phyloP scores from a whole-genome alignment of 1,140 invertebrate species.

The Scaptomyza hsui region DNA sequence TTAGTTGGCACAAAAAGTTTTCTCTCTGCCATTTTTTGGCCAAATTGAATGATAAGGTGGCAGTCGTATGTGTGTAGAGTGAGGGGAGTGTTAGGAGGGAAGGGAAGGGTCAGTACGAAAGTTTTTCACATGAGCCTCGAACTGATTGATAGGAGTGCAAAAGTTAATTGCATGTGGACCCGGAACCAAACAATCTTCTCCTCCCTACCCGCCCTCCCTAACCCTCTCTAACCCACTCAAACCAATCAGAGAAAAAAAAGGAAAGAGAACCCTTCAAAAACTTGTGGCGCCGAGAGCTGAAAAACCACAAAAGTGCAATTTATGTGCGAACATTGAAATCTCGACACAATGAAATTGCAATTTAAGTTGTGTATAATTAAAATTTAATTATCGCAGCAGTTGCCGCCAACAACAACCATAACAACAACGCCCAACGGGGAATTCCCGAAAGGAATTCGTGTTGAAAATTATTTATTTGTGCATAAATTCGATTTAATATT shows the following conservation, averaged over 20 bases:
- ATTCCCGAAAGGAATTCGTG: slow-evolving; percentile 11
- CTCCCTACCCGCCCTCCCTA: no score
- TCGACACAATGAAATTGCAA: slow-evolving; percentile 67
- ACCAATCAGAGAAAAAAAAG: background rate
- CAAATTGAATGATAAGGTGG: slow-evolving; percentile 76
- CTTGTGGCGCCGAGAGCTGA: background rate
- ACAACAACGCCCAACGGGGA: slow-evolving; percentile 3
- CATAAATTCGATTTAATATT: slow-evolving; percentile 2
- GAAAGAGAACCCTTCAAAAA: background rate
- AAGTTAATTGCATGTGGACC: slow-evolving; percentile 71
- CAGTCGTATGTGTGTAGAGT: background rate
- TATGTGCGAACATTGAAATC: slow-evolving; percentile 52
- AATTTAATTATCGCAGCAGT: slow-evolving; percentile 66
- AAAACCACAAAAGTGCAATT: slow-evolving; percentile 69
- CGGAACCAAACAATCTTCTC: slow-evolving; percentile 1
- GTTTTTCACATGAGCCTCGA: slow-evolving; percentile 46
- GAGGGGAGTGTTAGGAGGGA: no score
- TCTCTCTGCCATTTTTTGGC: slow-evolving; percentile 25
- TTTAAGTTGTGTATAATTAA: slow-evolving; percentile 71
- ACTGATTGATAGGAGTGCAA: slow-evolving; percentile 76
- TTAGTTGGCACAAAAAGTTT: slow-evolving; percentile 75
- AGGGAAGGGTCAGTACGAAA: slow-evolving; percentile 55
- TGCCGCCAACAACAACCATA: slow-evolving; percentile 4
- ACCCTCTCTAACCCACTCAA: background rate
- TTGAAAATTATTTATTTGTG: background rate